Evolutionary conservation across 1,140 invertebrate species (phyloP), one percentile per base, ranked within the genome.

Genomic region (Mamestra configurata): DNA sequence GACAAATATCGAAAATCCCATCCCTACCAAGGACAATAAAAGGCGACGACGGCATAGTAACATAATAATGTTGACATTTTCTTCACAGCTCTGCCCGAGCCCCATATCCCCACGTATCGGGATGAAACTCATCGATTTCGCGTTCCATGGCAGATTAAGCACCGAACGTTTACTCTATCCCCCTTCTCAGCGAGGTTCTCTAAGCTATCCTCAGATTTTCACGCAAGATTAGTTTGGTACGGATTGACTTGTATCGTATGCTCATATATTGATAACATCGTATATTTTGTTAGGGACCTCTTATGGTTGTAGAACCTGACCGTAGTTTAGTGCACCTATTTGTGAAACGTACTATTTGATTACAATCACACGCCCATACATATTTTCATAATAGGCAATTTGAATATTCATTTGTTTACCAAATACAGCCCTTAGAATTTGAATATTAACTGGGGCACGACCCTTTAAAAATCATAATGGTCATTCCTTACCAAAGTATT

Each of bases 141-240:
- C 88, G 80, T 88, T 89, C 89, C 85, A 86, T 80, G 83, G 83
- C 75, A 92, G 92, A 93, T 93, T 93, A 88, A 79, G 83, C 81
- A 78, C 79, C 84, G 86, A 88, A 82, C 83, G 86, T 87, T 89
- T 83, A 79, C 80, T 76, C 18, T 80, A 71, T 53, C 70, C 81
- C 64, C 79, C 64, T 82, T 81, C 85, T 82, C 73, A 83, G 46
- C 49, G 80, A 75, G 70, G 76, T 79, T 24, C 57, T 64, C 78
- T 77, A 84, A 85, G 77, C 82, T 83, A 80, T 82, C 81, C 80
- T 79, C 70, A 43, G 80, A 85, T 75, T 88, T 91, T 86, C 80
- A 88, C 81, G 89, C 87, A 70, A 89, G 87, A 91, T 89, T 89
- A 81, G 79, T 61, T 61, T 51, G 53, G 46, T 82, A 70, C 22